Percentiles rank a stretch among this genome's conserved stretches.
Conservation (phyloP, 2,888 invertebrate species). For the Diaprepes abbreviatus region DNA sequence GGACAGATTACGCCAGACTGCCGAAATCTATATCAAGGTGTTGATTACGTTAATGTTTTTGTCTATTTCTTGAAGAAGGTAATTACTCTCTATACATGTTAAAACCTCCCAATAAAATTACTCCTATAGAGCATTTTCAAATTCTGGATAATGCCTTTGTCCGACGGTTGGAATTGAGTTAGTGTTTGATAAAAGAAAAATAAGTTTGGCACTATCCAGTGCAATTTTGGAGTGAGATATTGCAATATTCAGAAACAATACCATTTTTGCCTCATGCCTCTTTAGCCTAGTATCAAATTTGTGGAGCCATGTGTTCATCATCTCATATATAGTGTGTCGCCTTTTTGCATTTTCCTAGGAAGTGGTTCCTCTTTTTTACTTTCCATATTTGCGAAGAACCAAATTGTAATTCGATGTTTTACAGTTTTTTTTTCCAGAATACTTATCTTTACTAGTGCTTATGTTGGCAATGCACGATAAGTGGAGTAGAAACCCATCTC, state of each 20-base stretch:
- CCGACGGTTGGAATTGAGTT: conserved; percentile 13
- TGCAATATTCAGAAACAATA: conserved; percentile 30
- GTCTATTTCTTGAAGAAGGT: conserved; percentile 3
- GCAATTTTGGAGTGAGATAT: conserved; percentile 17
- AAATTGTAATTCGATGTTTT: conserved; percentile 12
- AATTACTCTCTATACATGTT: conserved; percentile 8
- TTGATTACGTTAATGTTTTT: conserved; percentile 6
- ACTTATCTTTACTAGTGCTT: not conserved
- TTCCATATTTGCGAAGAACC: conserved; percentile 13
- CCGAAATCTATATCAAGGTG: not conserved
- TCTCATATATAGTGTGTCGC: conserved; percentile 2
- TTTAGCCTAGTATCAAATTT: conserved; percentile 24
- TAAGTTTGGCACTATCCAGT: conserved; percentile 15
- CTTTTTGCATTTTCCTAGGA: conserved; percentile 12
- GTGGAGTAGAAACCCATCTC: not conserved
- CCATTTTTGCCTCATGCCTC: conserved; percentile 9
- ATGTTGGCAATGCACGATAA: conserved; percentile 10
- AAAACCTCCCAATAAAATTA: conserved; percentile 2
- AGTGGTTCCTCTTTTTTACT: not conserved
- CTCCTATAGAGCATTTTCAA: not conserved
- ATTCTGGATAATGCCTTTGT: conserved; percentile 4
- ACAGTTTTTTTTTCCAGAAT: not conserved
- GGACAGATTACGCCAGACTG: conserved; percentile 3
- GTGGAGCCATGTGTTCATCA: conserved; percentile 5
- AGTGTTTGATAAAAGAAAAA: conserved; percentile 11